These are phyloP conservation scores for Neolamprologus falcicula DNA, from an alignment of 2,113 vertebrate species.

Conservation along the genomic window DNA sequence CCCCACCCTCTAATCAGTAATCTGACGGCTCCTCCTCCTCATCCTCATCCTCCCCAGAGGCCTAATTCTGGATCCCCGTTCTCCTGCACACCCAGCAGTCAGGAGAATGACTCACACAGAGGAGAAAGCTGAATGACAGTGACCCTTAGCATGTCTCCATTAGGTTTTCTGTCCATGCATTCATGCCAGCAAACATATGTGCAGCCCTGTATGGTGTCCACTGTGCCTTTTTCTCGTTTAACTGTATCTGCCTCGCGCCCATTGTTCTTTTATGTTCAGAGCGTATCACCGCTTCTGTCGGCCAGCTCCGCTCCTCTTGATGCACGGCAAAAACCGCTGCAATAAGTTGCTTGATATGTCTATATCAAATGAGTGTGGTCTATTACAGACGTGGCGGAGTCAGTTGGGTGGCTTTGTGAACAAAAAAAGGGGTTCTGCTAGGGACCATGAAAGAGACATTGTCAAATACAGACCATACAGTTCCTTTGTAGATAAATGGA, in stretches of 20 bases:
- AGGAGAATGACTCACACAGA: neutral
- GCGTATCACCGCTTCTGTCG: constrained; percentile 31
- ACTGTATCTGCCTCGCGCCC: constrained; percentile 27
- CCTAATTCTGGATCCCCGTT: constrained; percentile 29
- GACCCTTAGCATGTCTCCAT: neutral
- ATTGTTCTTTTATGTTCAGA: constrained; percentile 56
- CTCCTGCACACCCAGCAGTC: neutral
- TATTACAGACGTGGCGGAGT: constrained; percentile 50
- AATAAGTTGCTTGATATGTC: constrained; percentile 55
- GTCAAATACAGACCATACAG: constrained; percentile 51
- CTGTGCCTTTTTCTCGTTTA: neutral
- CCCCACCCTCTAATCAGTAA: constrained; percentile 59
- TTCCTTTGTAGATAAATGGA: constrained; percentile 68
- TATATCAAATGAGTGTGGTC: constrained; percentile 59
- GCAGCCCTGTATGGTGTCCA: neutral
- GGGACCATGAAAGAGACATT: constrained; percentile 67
- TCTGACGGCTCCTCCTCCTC: constrained; percentile 35
- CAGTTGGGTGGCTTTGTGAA: constrained; percentile 63
- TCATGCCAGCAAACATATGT: neutral
- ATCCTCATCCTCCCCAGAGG: neutral
- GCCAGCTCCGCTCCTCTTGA: constrained; percentile 36
- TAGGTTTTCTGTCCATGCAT: neutral
- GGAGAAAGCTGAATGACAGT: neutral
- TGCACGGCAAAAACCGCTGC: constrained; percentile 19
- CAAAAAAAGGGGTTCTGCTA: constrained; percentile 10